phyloP scores from a whole-genome alignment of 2,113 vertebrate species.

The Lepidothrix coronata region DNA sequence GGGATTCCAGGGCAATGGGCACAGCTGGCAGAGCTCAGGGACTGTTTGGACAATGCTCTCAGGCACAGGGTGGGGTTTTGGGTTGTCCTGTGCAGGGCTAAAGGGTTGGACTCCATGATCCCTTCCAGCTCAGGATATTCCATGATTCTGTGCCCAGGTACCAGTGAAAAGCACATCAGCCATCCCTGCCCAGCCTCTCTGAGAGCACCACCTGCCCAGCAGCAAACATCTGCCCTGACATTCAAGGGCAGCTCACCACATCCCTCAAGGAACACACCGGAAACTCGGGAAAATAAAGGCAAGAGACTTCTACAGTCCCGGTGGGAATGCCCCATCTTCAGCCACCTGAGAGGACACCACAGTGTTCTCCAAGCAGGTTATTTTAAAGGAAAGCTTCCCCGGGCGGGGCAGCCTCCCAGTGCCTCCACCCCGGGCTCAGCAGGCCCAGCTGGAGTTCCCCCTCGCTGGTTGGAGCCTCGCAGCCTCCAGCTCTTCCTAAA shows the following conservation, averaged over 20 bases:
- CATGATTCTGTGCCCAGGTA: not conserved
- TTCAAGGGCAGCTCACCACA: not conserved
- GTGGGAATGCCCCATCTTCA: not conserved
- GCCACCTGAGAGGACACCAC: rapidly evolving
- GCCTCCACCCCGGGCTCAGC: rapidly evolving
- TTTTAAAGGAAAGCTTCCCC: not conserved
- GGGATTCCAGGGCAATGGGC: not conserved
- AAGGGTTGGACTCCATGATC: not conserved
- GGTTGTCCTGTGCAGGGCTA: not conserved
- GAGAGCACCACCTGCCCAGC: not conserved
- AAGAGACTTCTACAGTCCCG: not conserved
- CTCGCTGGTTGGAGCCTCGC: not conserved
- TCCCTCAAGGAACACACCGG: not conserved
- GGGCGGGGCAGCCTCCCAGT: not conserved
- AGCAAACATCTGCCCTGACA: not conserved
- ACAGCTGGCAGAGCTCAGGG: not conserved
- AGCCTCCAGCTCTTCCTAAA: not conserved
- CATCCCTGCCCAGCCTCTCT: not conserved
- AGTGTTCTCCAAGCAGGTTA: rapidly evolving
- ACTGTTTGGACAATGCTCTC: rapidly evolving
- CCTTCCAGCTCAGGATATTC: not conserved
- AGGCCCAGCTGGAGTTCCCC: not conserved
- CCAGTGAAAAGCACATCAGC: not conserved
- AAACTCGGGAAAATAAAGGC: not conserved
- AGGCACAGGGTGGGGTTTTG: not conserved